phyloP scores from a whole-genome alignment of 1,140 invertebrate genomes.

The Zaprionus inermis region DNA sequence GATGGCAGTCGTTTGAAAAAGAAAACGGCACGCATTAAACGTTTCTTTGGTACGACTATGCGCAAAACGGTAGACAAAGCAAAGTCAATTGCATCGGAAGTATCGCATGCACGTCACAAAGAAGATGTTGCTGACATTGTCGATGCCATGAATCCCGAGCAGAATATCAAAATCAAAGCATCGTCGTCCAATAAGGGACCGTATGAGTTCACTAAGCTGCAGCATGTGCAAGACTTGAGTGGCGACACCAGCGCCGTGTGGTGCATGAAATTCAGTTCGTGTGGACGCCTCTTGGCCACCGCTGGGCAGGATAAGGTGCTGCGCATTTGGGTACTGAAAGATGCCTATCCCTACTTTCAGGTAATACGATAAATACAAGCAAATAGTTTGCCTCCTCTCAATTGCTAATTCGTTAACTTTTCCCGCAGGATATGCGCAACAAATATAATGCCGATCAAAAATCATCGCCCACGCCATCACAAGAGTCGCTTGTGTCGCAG shows the following conservation, averaged over 20 bases:
- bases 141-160: constrained; percentile 93
- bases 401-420: neutral
- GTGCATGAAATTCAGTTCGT: constrained; percentile 99
- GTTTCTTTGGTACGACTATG: constrained; percentile 93
- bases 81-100: constrained; percentile 94
- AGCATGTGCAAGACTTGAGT: constrained; percentile 90
- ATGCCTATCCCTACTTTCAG: constrained; percentile 95
- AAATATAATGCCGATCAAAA: constrained; percentile 95
- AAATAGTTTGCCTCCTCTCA: neutral
- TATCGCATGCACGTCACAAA: constrained; percentile 92
- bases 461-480: constrained; percentile 94
- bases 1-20: constrained; percentile 84
- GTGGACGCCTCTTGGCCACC: constrained; percentile 96
- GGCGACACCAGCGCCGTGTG: constrained; percentile 96
- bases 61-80: constrained; percentile 96
- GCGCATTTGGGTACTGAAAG: constrained; percentile 96
- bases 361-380: constrained; percentile 65
- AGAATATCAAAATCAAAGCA: constrained; percentile 95
- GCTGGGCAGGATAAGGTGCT: constrained; percentile 97
- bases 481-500: constrained; percentile 93
- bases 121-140: constrained; percentile 93
- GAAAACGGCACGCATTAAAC: constrained; percentile 90
- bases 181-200: constrained; percentile 98
- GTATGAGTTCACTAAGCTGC: constrained; percentile 93
- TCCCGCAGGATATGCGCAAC: constrained; percentile 93